A percentile compares a stretch with the other conserved stretches of the same genome.
Conservation (phyloP, 2,797 vertebrate species). For the Tympanoctomys barrerae region DNA sequence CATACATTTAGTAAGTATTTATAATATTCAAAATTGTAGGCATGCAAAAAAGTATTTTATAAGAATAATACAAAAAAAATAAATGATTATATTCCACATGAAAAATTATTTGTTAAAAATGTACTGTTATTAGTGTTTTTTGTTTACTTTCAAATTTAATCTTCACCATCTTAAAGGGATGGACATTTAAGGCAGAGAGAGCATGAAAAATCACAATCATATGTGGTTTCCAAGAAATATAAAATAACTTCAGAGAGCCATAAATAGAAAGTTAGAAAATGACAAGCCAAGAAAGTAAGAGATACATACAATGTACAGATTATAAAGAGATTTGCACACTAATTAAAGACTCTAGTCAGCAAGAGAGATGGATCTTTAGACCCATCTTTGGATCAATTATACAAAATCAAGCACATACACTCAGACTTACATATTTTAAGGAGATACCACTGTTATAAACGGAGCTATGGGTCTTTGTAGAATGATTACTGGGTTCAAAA, state of each 20-base stretch:
- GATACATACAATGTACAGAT: background rate
- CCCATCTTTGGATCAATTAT: background rate
- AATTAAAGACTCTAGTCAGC: background rate
- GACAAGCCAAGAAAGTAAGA: background rate
- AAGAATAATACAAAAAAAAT: background rate
- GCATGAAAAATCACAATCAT: background rate
- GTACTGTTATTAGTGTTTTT: background rate
- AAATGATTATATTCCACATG: background rate
- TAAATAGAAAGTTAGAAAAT: background rate
- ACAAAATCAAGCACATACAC: background rate
- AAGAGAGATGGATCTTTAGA: background rate
- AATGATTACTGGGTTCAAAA: background rate
- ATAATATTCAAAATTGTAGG: background rate
- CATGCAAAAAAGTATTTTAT: background rate
- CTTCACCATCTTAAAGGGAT: background rate
- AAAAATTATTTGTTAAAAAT: background rate
- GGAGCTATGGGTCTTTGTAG: background rate
- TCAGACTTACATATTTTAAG: background rate
- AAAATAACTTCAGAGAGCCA: background rate
- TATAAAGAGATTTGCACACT: background rate
- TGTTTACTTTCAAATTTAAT: slow-evolving; percentile 43
- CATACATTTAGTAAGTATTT: background rate
- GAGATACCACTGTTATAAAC: background rate
- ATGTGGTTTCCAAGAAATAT: background rate
- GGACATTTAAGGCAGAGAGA: background rate